Evolutionary conservation across 2,113 vertebrate species (phyloP), one percentile per base, ranked within the genome.

Genomic region (Tenebrosternarchus preto): DNA sequence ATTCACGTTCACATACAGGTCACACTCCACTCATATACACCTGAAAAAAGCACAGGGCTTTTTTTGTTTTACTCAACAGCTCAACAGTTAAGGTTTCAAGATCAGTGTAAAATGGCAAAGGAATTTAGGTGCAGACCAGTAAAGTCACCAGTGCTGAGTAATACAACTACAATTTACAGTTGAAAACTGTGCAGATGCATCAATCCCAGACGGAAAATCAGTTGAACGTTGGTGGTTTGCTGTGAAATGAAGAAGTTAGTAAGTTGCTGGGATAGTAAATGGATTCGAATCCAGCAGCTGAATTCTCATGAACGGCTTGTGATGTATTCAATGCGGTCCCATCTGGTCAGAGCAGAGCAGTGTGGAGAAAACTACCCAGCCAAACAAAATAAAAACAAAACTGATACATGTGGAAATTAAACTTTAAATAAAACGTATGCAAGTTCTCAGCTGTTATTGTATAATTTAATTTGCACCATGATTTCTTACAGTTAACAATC

Each of bases 401-500:
- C n/a, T 43, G 36, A 43, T 9, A n/a, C 24, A 5, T 53, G 46
- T 27, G 11, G 11, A 55, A 55, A 53, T 17, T 4, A 53, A 36
- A 31, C 22, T 9, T 55, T 50, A 15, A 50, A 50, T 50, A 50
- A 64, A 73, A 29, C 15, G 6, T n/a, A 80, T 3, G 60, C 25
- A 1, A 66, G 27, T 24, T 22, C 11, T 73, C 31, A 64, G 43
- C 25, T 55, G 24, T 73, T 64, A 29, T 33, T 50, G 29, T 53
- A 53, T 0, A 66, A 22, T 27, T 33, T 29, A 5, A 24, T 76
- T 76, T 66, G 55, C 33, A 67, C 11, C 16, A 46, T 33, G 83
- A 84, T 72, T 57, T 67, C 88, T 68, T 83, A 82, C 85, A 90
- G 86, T 78, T 87, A 88, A 88, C 86, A 87, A 87, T 87, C 87